Conservation (phyloP, 2,113 vertebrate species). For the Piaya cayana region DNA sequence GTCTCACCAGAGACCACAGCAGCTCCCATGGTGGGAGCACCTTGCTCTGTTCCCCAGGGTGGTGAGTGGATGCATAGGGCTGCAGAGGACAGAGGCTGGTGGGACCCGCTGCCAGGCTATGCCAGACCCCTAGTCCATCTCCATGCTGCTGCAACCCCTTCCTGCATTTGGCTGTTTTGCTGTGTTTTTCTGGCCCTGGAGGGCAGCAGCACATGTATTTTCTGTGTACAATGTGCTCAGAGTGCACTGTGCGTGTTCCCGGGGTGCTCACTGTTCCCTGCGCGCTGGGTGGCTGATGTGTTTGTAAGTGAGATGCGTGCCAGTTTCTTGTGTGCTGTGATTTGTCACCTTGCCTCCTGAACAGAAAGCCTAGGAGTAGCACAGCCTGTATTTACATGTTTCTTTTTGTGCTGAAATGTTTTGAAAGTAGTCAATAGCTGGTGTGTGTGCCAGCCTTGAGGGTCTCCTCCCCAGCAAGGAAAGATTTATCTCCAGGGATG, state of each 20-base stretch:
- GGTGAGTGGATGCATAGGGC: accelerated
- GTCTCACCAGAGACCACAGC: accelerated
- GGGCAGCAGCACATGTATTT: accelerated
- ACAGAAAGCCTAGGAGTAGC: not conserved
- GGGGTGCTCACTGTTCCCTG: not conserved
- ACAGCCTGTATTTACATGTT: not conserved
- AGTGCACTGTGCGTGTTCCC: not conserved
- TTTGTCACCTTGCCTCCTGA: not conserved
- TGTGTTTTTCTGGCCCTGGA: not conserved
- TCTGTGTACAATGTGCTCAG: not conserved
- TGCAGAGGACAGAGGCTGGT: accelerated
- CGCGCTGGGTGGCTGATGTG: not conserved
- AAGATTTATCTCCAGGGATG: not conserved
- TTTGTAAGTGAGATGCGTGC: not conserved
- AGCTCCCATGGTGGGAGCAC: accelerated
- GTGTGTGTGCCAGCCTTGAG: not conserved
- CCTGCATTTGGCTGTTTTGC: accelerated
- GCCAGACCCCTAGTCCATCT: not conserved
- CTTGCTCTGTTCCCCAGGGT: accelerated
- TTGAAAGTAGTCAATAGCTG: not conserved
- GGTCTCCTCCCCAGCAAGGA: not conserved
- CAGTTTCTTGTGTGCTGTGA: not conserved
- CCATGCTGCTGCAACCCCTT: accelerated
- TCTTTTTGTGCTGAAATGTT: not conserved
- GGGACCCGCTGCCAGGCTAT: not conserved